These are phyloP conservation scores for Tachyglossus aculeatus DNA, from an alignment of 2,797 vertebrate genomes.

Conservation along the genomic window DNA sequence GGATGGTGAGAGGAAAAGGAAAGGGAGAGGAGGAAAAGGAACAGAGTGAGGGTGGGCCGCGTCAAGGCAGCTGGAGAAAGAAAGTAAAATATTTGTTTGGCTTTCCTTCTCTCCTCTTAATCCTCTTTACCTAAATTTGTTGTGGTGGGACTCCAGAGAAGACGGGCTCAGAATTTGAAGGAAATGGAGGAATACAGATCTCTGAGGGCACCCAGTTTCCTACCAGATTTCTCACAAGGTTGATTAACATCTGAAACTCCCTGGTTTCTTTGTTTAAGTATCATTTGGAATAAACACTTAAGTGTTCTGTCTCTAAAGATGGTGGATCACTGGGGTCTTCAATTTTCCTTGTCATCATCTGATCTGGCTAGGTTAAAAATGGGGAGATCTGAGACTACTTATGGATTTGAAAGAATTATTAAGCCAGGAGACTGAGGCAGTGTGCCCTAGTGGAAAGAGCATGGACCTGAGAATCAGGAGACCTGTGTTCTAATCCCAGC, in stretches of 20 bases:
- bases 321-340: too few species aligned
- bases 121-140: constrained; percentile 11
- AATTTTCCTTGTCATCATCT: too few species aligned
- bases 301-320: too few species aligned
- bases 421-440: too few species aligned
- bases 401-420: too few species aligned
- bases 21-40: constrained; percentile 45
- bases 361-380: too few species aligned
- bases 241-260: constrained; percentile 60
- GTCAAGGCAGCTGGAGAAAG: too few species aligned
- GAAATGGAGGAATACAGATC: constrained; percentile 47
- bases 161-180: constrained; percentile 20
- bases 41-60: constrained; percentile 10
- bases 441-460: too few species aligned
- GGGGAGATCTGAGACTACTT: too few species aligned
- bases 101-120: constrained; percentile 33
- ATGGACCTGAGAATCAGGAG: too few species aligned
- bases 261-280: constrained; percentile 45
- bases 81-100: constrained; percentile 39
- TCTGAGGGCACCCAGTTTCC: constrained; percentile 50
- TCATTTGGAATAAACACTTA: constrained; percentile 46
- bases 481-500: too few species aligned
- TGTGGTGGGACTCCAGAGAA: too few species aligned
- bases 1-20: constrained; percentile 54
- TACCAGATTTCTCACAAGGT: constrained; percentile 48